Conservation (phyloP, 2,888 invertebrate species). For the Ethmia dodecea region DNA sequence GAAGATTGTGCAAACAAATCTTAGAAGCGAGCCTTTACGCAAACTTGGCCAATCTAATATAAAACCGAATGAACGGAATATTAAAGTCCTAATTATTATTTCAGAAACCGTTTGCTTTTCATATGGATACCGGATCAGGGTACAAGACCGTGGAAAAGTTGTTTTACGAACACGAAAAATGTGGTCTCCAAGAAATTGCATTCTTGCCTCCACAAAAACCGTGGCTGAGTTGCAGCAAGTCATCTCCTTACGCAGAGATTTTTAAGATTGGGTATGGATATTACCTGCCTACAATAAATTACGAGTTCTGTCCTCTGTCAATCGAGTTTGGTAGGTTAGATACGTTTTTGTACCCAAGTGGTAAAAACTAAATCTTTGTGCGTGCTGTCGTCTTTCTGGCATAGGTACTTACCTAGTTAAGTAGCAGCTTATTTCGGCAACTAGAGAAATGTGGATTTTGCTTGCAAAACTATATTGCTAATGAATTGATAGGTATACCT, state of each 20-base stretch:
- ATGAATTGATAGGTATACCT: too few species aligned
- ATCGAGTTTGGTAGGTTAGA: too few species aligned
- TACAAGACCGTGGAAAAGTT: conserved; percentile 79
- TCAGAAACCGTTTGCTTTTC: conserved; percentile 79
- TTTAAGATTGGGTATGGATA: conserved; percentile 75
- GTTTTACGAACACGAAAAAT: conserved; percentile 83
- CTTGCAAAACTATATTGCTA: too few species aligned
- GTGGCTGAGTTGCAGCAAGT: conserved; percentile 72
- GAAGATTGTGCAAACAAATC: background rate
- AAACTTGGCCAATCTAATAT: too few species aligned
- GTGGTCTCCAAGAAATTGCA: conserved; percentile 80
- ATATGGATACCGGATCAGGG: conserved; percentile 76
- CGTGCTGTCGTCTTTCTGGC: too few species aligned
- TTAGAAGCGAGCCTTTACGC: background rate
- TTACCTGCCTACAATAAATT: too few species aligned
- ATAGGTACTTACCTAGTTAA: too few species aligned
- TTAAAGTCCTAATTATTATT: conserved; percentile 23
- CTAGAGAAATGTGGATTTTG: too few species aligned
- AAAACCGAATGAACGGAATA: background rate
- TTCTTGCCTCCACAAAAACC: conserved; percentile 70
- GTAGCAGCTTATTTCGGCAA: too few species aligned
- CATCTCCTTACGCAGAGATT: conserved; percentile 76
- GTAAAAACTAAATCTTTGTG: too few species aligned
- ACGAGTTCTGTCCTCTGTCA: too few species aligned
- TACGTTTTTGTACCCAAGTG: too few species aligned